phyloP scores from a whole-genome alignment of 64 coral and sea anemone genomes.

The Hydrozoanthus tunicans region DNA sequence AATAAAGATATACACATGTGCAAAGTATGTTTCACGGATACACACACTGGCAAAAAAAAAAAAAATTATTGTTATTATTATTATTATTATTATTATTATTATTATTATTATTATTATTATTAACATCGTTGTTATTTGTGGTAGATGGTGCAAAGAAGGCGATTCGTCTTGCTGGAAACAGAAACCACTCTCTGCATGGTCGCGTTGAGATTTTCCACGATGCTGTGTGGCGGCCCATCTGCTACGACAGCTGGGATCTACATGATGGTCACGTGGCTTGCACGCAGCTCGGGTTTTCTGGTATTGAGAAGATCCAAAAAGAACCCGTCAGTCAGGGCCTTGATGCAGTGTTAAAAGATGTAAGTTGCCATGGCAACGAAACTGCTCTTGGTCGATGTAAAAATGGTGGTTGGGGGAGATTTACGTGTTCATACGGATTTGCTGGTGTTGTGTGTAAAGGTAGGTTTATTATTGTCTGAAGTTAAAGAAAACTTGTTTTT shows the following conservation, averaged over 20 bases:
- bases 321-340: conserved; percentile 11
- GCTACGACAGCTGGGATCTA: conserved; percentile 78
- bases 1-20: too few relatives aligned
- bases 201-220: conserved; percentile 66
- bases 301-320: conserved; percentile 56
- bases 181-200: conserved; percentile 40
- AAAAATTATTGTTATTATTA: too few relatives aligned
- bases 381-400: conserved; percentile 57
- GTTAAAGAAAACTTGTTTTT: not conserved
- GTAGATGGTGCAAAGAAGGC: conserved; percentile 23
- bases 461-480: not conserved
- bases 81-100: not conserved
- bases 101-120: not conserved
- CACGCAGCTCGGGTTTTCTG: conserved; percentile 69
- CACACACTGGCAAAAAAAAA: too few relatives aligned
- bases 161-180: not conserved
- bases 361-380: conserved; percentile 73
- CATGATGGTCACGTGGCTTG: conserved; percentile 84
- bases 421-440: conserved; percentile 54
- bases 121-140: not conserved
- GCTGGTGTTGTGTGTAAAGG: conserved; percentile 79
- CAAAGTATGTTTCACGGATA: too few relatives aligned
- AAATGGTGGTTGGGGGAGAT: conserved; percentile 10
- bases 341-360: not conserved
- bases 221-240: conserved; percentile 65